These are phyloP conservation scores for Ischnus inquisitorius DNA, from an alignment of 2,888 invertebrate species.

Conservation along the genomic window DNA sequence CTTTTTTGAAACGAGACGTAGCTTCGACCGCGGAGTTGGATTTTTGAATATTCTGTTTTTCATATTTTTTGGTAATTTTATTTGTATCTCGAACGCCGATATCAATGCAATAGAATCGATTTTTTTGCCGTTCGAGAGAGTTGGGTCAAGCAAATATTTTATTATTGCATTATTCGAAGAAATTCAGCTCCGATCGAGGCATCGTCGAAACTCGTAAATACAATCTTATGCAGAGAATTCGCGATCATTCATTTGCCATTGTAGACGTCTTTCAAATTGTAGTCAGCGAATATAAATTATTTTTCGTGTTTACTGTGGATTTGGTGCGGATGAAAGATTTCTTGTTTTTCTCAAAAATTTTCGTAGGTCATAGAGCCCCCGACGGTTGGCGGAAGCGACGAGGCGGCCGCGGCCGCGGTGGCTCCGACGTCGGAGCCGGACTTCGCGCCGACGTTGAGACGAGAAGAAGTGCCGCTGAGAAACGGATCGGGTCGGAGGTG, in stretches of 20 bases:
- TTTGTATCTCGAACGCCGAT: neutral
- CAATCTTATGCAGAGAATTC: slow-evolving; percentile 1
- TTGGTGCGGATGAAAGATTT: neutral
- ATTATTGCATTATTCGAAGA: neutral
- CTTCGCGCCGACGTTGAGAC: slow-evolving; percentile 63
- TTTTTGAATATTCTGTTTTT: neutral
- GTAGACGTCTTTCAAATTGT: slow-evolving; percentile 31
- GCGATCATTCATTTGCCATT: slow-evolving; percentile 39
- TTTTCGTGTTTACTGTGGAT: neutral
- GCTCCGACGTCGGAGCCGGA: slow-evolving; percentile 50
- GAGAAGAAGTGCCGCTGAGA: slow-evolving; percentile 79
- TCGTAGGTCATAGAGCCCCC: slow-evolving; percentile 78
- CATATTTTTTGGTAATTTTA: neutral
- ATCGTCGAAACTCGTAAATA: neutral
- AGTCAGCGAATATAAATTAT: slow-evolving; percentile 1
- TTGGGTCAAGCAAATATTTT: neutral
- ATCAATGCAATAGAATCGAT: neutral
- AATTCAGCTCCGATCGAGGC: slow-evolving; percentile 8
- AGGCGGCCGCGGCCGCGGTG: slow-evolving; percentile 4
- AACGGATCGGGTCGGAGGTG: slow-evolving; percentile 87
- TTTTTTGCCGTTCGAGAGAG: too few relatives aligned
- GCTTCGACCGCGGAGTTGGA: slow-evolving; percentile 19
- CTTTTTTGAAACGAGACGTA: neutral
- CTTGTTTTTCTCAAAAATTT: neutral
- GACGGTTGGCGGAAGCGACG: slow-evolving; percentile 24